Base-by-base conservation (phyloP, 2,113 vertebrate genomes). In the Oncorhynchus gorbuscha region DNA sequence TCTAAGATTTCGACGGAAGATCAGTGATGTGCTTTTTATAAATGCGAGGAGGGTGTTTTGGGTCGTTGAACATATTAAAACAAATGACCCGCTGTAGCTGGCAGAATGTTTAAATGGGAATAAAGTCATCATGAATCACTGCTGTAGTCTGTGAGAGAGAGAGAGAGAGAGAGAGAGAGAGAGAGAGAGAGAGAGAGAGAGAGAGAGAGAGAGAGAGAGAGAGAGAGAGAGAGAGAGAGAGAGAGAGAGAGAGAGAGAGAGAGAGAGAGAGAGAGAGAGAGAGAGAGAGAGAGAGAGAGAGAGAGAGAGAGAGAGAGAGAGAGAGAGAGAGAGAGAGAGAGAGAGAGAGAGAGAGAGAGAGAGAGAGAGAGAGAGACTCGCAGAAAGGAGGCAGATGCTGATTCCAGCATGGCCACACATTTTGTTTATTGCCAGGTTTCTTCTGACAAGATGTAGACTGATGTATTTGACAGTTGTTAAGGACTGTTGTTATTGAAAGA, bases 21-120 rank as follows among this genome's bases (percentile, higher is more conserved):
- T 62, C 59, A 62, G n/a, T 82, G 84, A 69, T 80, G 85, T 85
- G 20, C 84, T 84, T 84, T 85, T 77, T 77, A 69, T 28, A 66
- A 66, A 66, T 3, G 13, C 26, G 26, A 26, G 13, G 24, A 24
- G 68, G n/a, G 32, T 20, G 68, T 45, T 70, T 16, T 59, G 51
- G 4, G 35, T 26, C 35, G 5, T 26, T 45, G 73, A 84, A 75
- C 59, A 70, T 67, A 76, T 85, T 88, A 79, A 77, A 86, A 35
- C 24, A 69, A 74, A 83, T 79, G 78, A 77, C 66, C 77, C 55
- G 61, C 67, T 76, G 85, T 85, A 39, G 71, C 82, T 80, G 67
- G 59, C 58, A 81, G 81, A 32, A 71, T 81, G 77, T 74, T 69
- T 20, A 59, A 79, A 79, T 66, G 61, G 72, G 24, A 84, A 76